Evolutionary conservation across 2,797 vertebrate genomes (phyloP), one percentile per base, ranked within the genome.

Genomic region (Ptychadena robeensis): DNA sequence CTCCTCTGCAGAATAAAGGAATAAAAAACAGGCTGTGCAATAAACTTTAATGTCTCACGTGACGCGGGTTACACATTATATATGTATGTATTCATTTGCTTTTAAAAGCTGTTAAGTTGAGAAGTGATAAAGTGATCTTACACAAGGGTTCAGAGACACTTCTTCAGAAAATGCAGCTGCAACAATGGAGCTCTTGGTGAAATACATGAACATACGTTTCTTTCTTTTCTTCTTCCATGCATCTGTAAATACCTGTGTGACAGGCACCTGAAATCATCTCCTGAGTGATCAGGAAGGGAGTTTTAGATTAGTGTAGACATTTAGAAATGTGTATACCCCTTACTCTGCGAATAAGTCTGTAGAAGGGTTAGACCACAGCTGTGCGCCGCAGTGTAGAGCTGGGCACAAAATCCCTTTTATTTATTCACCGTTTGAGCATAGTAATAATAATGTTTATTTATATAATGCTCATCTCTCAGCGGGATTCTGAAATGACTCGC

Each of bases 361-460:
- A 15, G 22, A 76, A 22, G 27, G 74, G 68, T 75, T 63, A 85
- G 71, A 38, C 30, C 53, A 30, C 64, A 15, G 64, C 64, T 68
- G 68, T 30, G 35, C 44, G 48, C 37, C n/a, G 30, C 27, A 67
- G 28, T 35, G 66, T 35, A 38, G 53, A 10, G 65, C 35, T n/a
- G 59, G 38, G 63, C 35, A n/a, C 69, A 69, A 44, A 85, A 85
- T 69, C 82, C 53, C 70, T 79, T 71, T 61, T 59, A 74, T 80
- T 80, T 79, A 73, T 61, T 73, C 76, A 59, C 63, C 7, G 70
- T 59, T 32, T 79, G 77, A 80, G 40, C 40, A 69, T 37, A 69
- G 74, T 80, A 79, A 79, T 83, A 80, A 75, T 85, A 85, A 85
- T 85, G 77, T 74, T 80, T 80, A 80, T 83, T 83, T 84, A 61